A percentile compares a stretch with the other conserved stretches of the same genome.
Conservation (phyloP, 2,888 invertebrate genomes). For the Lottia scabra region DNA sequence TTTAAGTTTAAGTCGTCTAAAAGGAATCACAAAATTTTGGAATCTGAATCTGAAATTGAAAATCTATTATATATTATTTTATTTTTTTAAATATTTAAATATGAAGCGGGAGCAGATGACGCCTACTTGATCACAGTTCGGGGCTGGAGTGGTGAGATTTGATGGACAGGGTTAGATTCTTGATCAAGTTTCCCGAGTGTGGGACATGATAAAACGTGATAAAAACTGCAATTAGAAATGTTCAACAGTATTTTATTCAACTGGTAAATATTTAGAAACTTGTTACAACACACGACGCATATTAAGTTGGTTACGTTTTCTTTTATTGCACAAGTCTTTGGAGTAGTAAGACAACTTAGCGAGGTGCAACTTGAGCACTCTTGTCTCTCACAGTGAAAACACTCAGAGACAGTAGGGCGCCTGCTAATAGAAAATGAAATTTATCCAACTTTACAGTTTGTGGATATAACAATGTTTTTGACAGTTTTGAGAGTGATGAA, state of each 20-base stretch:
- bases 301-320: slow-evolving; percentile 1
- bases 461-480: slow-evolving; percentile 6
- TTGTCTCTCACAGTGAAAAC: slow-evolving; percentile 1
- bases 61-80: too few relatives aligned
- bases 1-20: too few relatives aligned
- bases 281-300: not conserved
- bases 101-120: not conserved
- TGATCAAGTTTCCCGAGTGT: not conserved
- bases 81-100: too few relatives aligned
- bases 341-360: slow-evolving; percentile 1
- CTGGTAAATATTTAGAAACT: not conserved
- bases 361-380: slow-evolving; percentile 4
- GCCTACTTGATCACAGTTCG: not conserved
- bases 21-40: too few relatives aligned
- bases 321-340: slow-evolving; percentile 5
- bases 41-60: too few relatives aligned
- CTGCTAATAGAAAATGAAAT: slow-evolving; percentile 7
- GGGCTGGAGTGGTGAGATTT: not conserved
- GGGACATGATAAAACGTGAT: not conserved
- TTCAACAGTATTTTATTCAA: not conserved
- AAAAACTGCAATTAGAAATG: not conserved
- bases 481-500: slow-evolving; percentile 6
- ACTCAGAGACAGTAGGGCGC: not conserved
- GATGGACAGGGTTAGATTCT: slow-evolving; percentile 1
- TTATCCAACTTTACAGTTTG: slow-evolving; percentile 4